These are phyloP conservation scores for Hemicordylus capensis DNA, from an alignment of 2,113 vertebrate species.

Conservation along the genomic window DNA sequence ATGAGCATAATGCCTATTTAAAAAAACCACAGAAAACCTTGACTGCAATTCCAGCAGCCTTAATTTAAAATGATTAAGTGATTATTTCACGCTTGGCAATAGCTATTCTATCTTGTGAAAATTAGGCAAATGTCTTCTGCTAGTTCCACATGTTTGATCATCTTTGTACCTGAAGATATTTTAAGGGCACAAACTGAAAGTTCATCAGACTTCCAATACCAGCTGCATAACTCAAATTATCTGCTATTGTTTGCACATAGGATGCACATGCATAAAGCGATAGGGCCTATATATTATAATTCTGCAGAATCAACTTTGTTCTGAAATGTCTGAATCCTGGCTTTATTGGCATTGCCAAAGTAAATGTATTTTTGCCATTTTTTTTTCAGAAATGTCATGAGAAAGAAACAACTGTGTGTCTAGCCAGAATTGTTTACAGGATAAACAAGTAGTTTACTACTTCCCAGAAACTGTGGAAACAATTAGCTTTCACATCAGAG, in stretches of 20 bases:
- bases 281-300: slow-evolving; percentile 19
- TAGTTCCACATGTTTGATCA: slow-evolving; percentile 13
- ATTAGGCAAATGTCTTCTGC: slow-evolving; percentile 17
- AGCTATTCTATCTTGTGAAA: slow-evolving; percentile 12
- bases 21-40: too few relatives aligned
- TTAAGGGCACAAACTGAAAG: slow-evolving; percentile 25
- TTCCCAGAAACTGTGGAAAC: slow-evolving; percentile 78
- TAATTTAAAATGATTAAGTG: slow-evolving; percentile 28
- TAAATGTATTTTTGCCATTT: slow-evolving; percentile 28
- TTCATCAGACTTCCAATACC: slow-evolving; percentile 12
- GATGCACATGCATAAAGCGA: slow-evolving; percentile 12
- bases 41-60: not conserved
- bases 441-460: slow-evolving; percentile 68
- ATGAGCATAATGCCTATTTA: not conserved
- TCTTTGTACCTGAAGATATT: not conserved
- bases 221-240: not conserved
- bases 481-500: slow-evolving; percentile 76
- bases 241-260: not conserved
- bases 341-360: slow-evolving; percentile 33
- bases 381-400: slow-evolving; percentile 49
- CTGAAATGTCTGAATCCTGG: slow-evolving; percentile 33
- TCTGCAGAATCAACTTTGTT: slow-evolving; percentile 45
- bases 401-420: slow-evolving; percentile 65
- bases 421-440: slow-evolving; percentile 65
- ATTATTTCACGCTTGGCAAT: slow-evolving; percentile 14